Conservation (phyloP, 2,888 invertebrate species). For the Peribatodes rhomboidaria region DNA sequence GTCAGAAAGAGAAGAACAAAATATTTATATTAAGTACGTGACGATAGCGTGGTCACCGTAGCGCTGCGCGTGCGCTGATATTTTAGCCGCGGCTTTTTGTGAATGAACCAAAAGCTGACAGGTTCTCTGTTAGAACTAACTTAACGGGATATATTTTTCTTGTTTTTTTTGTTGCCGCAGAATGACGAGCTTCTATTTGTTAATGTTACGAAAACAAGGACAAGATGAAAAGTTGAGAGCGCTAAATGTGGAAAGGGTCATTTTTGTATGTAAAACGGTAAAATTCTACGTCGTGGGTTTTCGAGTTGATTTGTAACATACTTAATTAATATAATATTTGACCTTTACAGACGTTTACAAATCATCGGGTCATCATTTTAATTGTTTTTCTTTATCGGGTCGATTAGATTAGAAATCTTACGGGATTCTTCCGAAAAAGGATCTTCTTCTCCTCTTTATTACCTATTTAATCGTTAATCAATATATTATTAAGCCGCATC, state of each 20-base stretch:
- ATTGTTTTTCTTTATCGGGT: too few species aligned
- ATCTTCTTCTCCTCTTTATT: not conserved
- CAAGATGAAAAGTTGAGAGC: conserved; percentile 20
- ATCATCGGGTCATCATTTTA: too few species aligned
- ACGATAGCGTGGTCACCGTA: conserved; percentile 67
- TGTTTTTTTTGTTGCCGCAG: conserved; percentile 38
- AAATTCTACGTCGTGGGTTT: not conserved
- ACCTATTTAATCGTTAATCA: not conserved
- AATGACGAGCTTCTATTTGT: conserved; percentile 39
- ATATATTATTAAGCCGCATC: not conserved
- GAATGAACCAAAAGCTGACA: conserved; percentile 75
- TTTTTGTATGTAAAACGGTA: conserved; percentile 19
- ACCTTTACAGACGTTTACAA: too few species aligned
- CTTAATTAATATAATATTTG: too few species aligned
- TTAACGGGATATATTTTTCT: conserved; percentile 70
- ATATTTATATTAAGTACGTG: conserved; percentile 66
- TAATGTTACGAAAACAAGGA: conserved; percentile 37
- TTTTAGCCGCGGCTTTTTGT: conserved; percentile 74
- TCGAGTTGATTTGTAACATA: too few species aligned
- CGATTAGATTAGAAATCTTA: too few species aligned
- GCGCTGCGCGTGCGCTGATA: conserved; percentile 73
- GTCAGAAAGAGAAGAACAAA: conserved; percentile 53
- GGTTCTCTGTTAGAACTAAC: conserved; percentile 78
- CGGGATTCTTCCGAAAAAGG: too few species aligned
- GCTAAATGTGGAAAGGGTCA: conserved; percentile 23